Evolutionary conservation across 2,888 invertebrate species (phyloP).

Genomic region (Eucera pruinosa): DNA sequence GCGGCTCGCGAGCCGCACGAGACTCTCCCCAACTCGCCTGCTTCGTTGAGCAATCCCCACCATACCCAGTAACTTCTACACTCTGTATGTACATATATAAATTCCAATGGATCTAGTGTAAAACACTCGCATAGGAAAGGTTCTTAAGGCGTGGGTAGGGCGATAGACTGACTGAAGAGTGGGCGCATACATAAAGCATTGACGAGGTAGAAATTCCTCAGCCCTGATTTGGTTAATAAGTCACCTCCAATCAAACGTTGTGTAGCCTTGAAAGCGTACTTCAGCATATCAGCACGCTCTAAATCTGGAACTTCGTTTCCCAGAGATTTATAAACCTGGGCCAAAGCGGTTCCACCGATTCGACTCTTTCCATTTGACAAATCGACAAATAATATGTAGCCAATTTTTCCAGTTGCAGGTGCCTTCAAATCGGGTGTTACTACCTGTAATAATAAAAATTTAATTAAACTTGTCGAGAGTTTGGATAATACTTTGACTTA

Average conservation of each 20-base stretch:
- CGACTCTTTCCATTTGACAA: constrained; percentile 90
- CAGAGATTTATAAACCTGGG: constrained; percentile 94
- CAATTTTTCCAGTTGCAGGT: constrained; percentile 86
- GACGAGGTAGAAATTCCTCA: too few species aligned
- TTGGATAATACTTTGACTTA: constrained; percentile 64
- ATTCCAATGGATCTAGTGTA: too few species aligned
- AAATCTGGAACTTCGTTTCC: constrained; percentile 93
- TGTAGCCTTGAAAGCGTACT: constrained; percentile 92
- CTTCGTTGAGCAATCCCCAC: too few species aligned
- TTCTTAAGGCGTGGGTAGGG: too few species aligned
- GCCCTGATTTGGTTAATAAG: background rate
- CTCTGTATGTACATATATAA: too few species aligned
- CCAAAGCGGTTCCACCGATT: constrained; percentile 96
- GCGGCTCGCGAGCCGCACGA: too few species aligned
- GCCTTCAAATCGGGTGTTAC: constrained; percentile 96
- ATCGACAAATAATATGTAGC: constrained; percentile 91
- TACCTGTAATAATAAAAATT: constrained; percentile 82
- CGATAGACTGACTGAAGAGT: too few species aligned
- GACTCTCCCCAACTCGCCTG: too few species aligned
- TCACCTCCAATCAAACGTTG: constrained; percentile 92
- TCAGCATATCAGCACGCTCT: constrained; percentile 88
- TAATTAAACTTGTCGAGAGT: too few species aligned
- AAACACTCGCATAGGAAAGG: too few species aligned
- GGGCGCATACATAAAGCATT: too few species aligned
- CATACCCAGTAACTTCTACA: too few species aligned